Base-by-base conservation (phyloP, 2,113 vertebrate species). In the Larimichthys crocea region DNA sequence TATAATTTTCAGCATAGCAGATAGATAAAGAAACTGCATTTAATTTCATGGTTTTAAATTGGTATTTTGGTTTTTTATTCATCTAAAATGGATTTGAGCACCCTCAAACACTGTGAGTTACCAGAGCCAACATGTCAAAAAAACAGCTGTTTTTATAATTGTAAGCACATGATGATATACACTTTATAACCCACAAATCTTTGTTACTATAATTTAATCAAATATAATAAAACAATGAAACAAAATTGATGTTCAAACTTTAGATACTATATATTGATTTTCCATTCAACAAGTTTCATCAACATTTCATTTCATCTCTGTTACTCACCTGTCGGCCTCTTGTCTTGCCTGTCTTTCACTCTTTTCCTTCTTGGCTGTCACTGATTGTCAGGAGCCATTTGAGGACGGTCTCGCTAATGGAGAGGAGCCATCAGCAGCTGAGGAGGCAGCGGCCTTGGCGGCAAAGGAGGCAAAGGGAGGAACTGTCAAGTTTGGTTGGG, bases 401-500 rank as follows among this genome's bases (percentile, higher is more conserved):
- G 97, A 99, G 84, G 98, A 99, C 80, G 96, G 97, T 7, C 95
- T 95, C 64, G 96, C 97, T 79, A 97, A 96, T 80, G 97, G 97
- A 16, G 98, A 99, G 46, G 98, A 99, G 92, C 94, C 94, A 1
- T 95, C 96, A 2, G 96, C 96, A 9, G 95, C 96, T 0, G 97
- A 97, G 62, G 97, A 96, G 31, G 95, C 95, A 24, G 93, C 96
- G 49, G 93, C 94, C 3, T 83, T 96, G n/a, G 97, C 97, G 0
- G 81, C 94, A 1, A 95, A 96, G 17, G 96, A 98, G 46, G 95
- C 93, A 12, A 98, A 98, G 94, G 96, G 97, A 95, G 97, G 97
- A 0, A 92, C 94, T 0, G 91, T 99, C 67, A 99, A 99, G 87
- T 99, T 99, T 68, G 98, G 98, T 16, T 99, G 98, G 98, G 94